Base-by-base conservation (phyloP, 2,888 invertebrate genomes). In the Ormyrus nitidulus region DNA sequence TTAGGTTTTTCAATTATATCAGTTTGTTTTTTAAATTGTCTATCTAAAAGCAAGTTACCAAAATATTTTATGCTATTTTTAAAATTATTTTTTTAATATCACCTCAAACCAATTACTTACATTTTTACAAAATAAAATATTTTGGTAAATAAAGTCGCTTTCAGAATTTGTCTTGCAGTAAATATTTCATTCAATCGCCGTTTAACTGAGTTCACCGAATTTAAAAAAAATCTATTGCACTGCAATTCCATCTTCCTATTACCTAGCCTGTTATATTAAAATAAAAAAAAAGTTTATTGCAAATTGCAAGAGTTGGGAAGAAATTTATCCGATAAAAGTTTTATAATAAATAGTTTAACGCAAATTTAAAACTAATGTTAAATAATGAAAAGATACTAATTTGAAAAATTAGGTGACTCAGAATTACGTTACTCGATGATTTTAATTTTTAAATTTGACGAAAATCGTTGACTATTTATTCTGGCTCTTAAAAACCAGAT, bases 371-470 rank as follows among this genome's bases (percentile, higher is more conserved):
- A 70, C 54, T 70, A 62, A 62, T 56, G 11, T 81, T 73, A 65
- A 75, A 66, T 9, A 64, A 65, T 53, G 34, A 48, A 34, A 19
- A 59, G 59, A 54, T 19, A n/a, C 68, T 70, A 65, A 48, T 49
- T 62, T 62, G 62, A 77, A 77, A 77, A 81, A 77, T 70, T n/a
- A 74, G 81, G 77, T 56, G 74, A 81, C 81, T 81, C 66, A 5
- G 2, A 46, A 49, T 65, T 44, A 13, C 56, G 13, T 51, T 70
- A 70, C 73, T 69, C 77, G 66, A n/a, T 69, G 62, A 73, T 44
- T 80, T 75, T 9, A 77, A 69, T 64, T 72, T 13, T 10, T 79
- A 48, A 53, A 13, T 34, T 69, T 69, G 51, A 58, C 11, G 34
- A 72, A 77, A 73, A 69, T 66, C 13, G n/a, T 77, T 72, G 80